Evolutionary conservation across 37 sponge, comb jelly and placozoan species (phyloP).

Genomic region (Cliona cf. orientalis): DNA sequence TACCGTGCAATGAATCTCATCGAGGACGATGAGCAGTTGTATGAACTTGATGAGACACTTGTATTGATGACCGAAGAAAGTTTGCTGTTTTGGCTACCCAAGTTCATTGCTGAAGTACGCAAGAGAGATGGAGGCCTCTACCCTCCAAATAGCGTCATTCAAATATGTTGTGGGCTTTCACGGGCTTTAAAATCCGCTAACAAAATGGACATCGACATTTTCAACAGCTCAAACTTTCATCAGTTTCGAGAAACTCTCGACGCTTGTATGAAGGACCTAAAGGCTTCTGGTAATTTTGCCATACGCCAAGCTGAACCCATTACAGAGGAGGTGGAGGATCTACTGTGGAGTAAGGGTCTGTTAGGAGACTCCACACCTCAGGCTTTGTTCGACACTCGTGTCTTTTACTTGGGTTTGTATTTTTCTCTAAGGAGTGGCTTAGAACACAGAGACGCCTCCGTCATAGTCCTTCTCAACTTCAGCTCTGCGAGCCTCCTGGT

Average conservation of each 20-base stretch:
- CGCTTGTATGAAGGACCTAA: slow-evolving; percentile 13
- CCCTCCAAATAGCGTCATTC: neutral
- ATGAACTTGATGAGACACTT: neutral
- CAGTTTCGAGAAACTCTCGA: slow-evolving; percentile 12
- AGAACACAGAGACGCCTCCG: slow-evolving; percentile 35
- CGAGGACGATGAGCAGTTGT: neutral
- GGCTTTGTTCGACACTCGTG: slow-evolving; percentile 25
- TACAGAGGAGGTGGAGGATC: slow-evolving; percentile 20
- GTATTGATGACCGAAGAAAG: neutral
- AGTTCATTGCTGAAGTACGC: slow-evolving; percentile 18
- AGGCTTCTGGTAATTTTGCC: slow-evolving; percentile 14
- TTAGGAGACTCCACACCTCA: slow-evolving; percentile 29
- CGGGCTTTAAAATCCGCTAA: neutral
- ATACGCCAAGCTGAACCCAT: slow-evolving; percentile 10
- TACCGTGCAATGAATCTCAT: neutral
- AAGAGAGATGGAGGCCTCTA: neutral
- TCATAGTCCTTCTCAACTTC: slow-evolving; percentile 7
- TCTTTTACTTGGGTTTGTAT: slow-evolving; percentile 26
- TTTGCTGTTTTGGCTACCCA: slow-evolving; percentile 6
- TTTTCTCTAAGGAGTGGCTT: slow-evolving; percentile 40
- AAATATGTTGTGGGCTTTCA: slow-evolving; percentile 21
- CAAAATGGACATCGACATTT: slow-evolving; percentile 5
- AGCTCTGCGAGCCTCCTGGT: slow-evolving; percentile 14
- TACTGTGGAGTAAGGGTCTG: slow-evolving; percentile 32
- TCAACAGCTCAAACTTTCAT: neutral